Evolutionary conservation across 1,140 invertebrate species (phyloP), one percentile per base, ranked within the genome.

Genomic region (Campoletis sonorensis): DNA sequence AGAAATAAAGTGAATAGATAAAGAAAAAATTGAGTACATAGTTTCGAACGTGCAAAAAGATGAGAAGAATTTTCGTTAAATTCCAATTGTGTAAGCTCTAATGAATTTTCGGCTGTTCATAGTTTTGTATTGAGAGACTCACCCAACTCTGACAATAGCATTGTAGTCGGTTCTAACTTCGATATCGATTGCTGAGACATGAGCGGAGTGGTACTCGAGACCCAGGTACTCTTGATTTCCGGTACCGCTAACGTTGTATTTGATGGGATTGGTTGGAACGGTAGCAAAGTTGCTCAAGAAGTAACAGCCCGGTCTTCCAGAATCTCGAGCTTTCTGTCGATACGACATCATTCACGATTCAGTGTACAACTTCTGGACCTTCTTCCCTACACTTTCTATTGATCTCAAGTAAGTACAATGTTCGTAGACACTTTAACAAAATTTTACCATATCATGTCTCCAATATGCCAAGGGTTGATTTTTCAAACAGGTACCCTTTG

Each of bases 381-480:
- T 15, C 40, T 11, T 13, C 5, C 26, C 18, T 49, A 51, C 21
- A 49, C 33, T 13, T 1, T 40, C 16, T 40, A 79, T 68, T 68
- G 13, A 21, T 30, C 64, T 40, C 33, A 18, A 68, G 33, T 5
- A 26, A 18, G 40, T 18, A 23, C 37, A n/a, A 70, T 70, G 30
- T 70, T 70, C 16, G 67, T 45, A 37, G 67, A n/a, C 23, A 64
- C 8, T 64, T 27, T 67, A 40, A 40, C 27, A 5, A 54, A 78
- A 81, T 8, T 33, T 79, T 86, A 90, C 90, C 85, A 80, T 86
- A 84, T 93, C 93, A 73, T 89, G 86, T 78, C 84, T 82, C 91
- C 92, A 93, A 71, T 93, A 86, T 58, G 93, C 85, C 30, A 89
- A 84, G 0, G 93, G 93, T 83, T 93, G 93, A 84, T 93, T 92